phyloP scores from a whole-genome alignment of 1,140 invertebrate genomes.

The Drosophila ercepeae region DNA sequence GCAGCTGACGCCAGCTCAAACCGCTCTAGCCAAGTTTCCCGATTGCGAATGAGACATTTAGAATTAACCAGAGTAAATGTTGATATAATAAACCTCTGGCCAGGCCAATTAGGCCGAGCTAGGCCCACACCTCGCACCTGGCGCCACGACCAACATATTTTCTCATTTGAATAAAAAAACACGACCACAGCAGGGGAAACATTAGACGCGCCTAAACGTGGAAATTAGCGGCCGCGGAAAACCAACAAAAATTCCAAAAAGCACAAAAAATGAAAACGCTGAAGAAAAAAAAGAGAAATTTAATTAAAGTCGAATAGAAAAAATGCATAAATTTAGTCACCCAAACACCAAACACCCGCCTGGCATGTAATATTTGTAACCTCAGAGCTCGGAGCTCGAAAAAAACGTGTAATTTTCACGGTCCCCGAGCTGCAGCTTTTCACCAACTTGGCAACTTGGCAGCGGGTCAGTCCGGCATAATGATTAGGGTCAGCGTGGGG shows the following conservation, averaged over 20 bases:
- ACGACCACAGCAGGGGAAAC: slow-evolving; percentile 52
- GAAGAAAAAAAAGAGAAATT: slow-evolving; percentile 67
- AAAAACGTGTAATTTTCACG: slow-evolving; percentile 76
- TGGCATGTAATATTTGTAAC: slow-evolving; percentile 70
- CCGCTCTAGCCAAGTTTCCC: not conserved
- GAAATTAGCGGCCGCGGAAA: slow-evolving; percentile 68
- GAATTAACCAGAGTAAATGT: slow-evolving; percentile 41
- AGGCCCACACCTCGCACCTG: slow-evolving; percentile 1
- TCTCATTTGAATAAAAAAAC: slow-evolving; percentile 73
- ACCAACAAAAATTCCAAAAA: slow-evolving; percentile 26
- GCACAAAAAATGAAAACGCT: too few relatives aligned
- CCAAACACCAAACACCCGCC: slow-evolving; percentile 45
- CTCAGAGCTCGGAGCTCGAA: slow-evolving; percentile 32
- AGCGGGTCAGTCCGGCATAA: slow-evolving; percentile 57
- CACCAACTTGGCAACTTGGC: slow-evolving; percentile 59
- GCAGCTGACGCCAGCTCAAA: slow-evolving; percentile 29
- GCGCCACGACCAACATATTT: slow-evolving; percentile 57
- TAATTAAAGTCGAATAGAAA: slow-evolving; percentile 74
- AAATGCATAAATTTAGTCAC: slow-evolving; percentile 74
- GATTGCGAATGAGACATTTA: slow-evolving; percentile 32
- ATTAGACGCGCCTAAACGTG: slow-evolving; percentile 74
- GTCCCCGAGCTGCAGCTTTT: slow-evolving; percentile 68
- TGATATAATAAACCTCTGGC: slow-evolving; percentile 72
- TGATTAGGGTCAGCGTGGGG: slow-evolving; percentile 69
- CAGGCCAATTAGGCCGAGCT: slow-evolving; percentile 54